Evolutionary conservation across 2,797 vertebrate genomes (phyloP), one percentile per base, ranked within the genome.

Genomic region (Gobionotothen gibberifrons): DNA sequence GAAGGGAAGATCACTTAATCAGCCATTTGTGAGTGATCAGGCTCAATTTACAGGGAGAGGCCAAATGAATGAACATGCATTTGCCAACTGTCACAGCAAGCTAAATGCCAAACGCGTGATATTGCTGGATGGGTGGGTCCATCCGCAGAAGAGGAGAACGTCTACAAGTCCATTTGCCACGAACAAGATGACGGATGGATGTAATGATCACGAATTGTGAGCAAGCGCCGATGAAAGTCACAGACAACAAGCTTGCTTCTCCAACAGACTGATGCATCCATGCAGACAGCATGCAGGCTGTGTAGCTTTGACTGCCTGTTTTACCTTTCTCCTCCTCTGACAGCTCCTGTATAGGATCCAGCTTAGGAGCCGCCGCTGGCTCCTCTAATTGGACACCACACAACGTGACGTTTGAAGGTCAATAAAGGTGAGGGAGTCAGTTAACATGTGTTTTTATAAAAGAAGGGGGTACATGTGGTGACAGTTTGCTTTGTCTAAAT

Each of bases 281-380:
- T 87, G 94, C 90, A 93, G 84, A 80, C 83, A 58, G 81, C 92
- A 93, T 92, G 92, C 93, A 86, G 56, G 78, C 60, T 78, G 80
- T 26, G 40, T 62, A 71, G 72, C 16, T 16, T 63, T 52, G 1
- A 36, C 5, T 40, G 52, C 48, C 85, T 19, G 17, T 65, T 82
- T 94, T 95, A 95, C 95, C 95, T 95, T 88, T 92, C 58, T 95
- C 94, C 90, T 95, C 94, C 68, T 95, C 94, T 69, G 95, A 94
- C 79, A 95, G 87, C 92, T 95, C 95, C 90, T 93, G 91, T 90
- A 95, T 95, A 72, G 95, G 94, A 76, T 95, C 94, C 94, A 95
- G 91, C 75, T 91, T 93, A 91, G 76, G 86, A 90, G 90, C 85
- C 75, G 89, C 88, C 71, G 62, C 79, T 49, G 90, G 84, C 84